Base-by-base conservation (phyloP, 2,113 vertebrate species). In the Excalfactoria chinensis region DNA sequence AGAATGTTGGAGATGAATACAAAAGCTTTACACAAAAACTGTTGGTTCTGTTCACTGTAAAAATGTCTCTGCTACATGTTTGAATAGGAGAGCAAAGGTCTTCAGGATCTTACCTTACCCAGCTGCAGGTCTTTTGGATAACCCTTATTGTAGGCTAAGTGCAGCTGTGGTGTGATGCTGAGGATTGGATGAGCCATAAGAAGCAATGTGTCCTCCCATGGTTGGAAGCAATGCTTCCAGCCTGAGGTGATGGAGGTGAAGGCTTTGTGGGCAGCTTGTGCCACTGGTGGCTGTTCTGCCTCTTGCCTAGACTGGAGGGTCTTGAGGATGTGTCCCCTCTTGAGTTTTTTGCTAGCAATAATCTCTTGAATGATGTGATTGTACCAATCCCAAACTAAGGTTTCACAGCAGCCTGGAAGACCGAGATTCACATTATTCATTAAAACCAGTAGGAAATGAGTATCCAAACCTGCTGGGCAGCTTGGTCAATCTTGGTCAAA, bases 11-110 rank as follows among this genome's bases (percentile, higher is more conserved):
- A 59, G 60, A n/a, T 28, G 3, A 67, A 84, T 55, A 21, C 44
- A 72, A 58, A 84, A 88, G 90, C 92, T 96, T 96, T 90, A 94
- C 88, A 73, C 11, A 20, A 55, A 71, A 80, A 73, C 20, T 34
- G 30, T 1, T 4, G 63, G 46, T 7, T 62, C 60, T 91, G 20
- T 48, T 77, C 66, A 22, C 35, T 2, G 1, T 71, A 43, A 60
- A 83, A 77, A 51, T 74, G 21, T 67, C 85, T 60, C 19, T 71
- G 46, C 20, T 83, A 14, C 0, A 0, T 43, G 46, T 71, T 72
- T 41, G 53, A 82, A 35, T 28, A 34, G 84, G 71, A 89, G 82
- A 75, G 40, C 26, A 48, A 79, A 93, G 15, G 10, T 75, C 80
- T 86, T 49, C 32, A 21, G 46, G 77, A 69, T 43, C 81, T 62